A percentile compares a stretch with the other conserved stretches of the same genome.
Evolutionary conservation across 1,140 invertebrate species (phyloP).

Genomic region (Musca vetustissima): DNA sequence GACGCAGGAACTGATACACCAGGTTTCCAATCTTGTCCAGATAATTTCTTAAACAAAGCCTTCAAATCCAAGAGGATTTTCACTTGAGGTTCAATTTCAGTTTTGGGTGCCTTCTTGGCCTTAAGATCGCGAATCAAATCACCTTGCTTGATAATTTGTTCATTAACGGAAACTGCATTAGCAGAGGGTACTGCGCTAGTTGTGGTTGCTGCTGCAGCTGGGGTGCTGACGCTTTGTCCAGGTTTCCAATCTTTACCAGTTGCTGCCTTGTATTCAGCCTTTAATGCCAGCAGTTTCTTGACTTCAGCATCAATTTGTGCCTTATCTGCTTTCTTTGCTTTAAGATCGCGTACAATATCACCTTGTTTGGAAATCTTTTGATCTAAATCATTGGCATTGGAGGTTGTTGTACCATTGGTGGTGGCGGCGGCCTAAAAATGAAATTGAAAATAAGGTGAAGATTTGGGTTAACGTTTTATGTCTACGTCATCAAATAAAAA

Average conservation of each 20-base stretch:
- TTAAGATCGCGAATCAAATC: conserved; percentile 72
- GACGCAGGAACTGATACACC: conserved; percentile 39
- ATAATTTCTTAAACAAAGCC: conserved; percentile 66
- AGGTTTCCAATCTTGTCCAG: conserved; percentile 69
- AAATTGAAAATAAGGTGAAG: not conserved
- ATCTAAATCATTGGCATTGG: conserved; percentile 35
- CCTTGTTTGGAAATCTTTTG: conserved; percentile 64
- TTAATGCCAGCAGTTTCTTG: conserved; percentile 58
- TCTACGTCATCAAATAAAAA: conserved; percentile 18
- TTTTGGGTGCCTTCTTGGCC: conserved; percentile 62
- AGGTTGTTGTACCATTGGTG: not conserved
- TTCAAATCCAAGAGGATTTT: conserved; percentile 72
- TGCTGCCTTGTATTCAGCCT: conserved; percentile 59
- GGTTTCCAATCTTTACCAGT: conserved; percentile 65
- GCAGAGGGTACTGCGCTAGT: conserved; percentile 16
- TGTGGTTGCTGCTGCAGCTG: conserved; percentile 16
- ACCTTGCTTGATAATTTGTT: conserved; percentile 63
- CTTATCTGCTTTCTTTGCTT: conserved; percentile 65
- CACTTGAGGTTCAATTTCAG: conserved; percentile 65
- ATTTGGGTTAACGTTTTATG: conserved; percentile 3
- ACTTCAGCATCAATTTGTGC: conserved; percentile 63
- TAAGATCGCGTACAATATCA: conserved; percentile 70
- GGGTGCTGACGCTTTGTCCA: conserved; percentile 36
- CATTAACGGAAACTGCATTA: conserved; percentile 43
- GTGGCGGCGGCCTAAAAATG: conserved; percentile 4